phyloP scores from a whole-genome alignment of 2,113 vertebrate genomes.

The Ginglymostoma cirratum region DNA sequence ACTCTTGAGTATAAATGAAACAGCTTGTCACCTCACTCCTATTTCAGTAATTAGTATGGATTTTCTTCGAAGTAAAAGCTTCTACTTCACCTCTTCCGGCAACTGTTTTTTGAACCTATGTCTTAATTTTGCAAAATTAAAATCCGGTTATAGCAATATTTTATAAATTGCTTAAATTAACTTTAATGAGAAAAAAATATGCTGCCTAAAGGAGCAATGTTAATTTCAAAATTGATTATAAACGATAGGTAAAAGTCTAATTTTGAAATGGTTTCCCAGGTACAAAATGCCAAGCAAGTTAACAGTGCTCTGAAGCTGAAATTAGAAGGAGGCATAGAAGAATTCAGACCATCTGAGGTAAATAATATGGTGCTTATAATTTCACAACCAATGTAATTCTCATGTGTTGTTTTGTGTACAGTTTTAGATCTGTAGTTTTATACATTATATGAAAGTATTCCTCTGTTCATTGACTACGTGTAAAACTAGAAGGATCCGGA shows the following conservation, averaged over 20 bases:
- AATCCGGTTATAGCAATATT: not conserved
- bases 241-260: constrained; percentile 23
- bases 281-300: constrained; percentile 97
- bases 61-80: constrained; percentile 10
- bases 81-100: not conserved
- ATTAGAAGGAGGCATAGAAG: constrained; percentile 86
- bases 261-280: constrained; percentile 56
- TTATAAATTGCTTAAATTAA: constrained; percentile 7
- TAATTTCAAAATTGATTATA: constrained; percentile 22
- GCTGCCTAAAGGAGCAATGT: not conserved
- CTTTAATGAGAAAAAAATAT: constrained; percentile 28
- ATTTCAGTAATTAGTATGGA: not conserved
- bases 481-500: not conserved
- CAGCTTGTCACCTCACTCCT: not conserved
- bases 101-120: not conserved
- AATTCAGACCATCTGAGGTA: constrained; percentile 88
- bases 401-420: not conserved
- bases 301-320: constrained; percentile 95
- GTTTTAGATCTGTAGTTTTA: not conserved
- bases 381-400: constrained; percentile 28
- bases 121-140: not conserved
- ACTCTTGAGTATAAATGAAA: not conserved
- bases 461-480: not conserved
- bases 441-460: not conserved
- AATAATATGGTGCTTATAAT: constrained; percentile 41